These are phyloP conservation scores for Anseranas semipalmata DNA, from an alignment of 2,113 vertebrate species.

Conservation along the genomic window DNA sequence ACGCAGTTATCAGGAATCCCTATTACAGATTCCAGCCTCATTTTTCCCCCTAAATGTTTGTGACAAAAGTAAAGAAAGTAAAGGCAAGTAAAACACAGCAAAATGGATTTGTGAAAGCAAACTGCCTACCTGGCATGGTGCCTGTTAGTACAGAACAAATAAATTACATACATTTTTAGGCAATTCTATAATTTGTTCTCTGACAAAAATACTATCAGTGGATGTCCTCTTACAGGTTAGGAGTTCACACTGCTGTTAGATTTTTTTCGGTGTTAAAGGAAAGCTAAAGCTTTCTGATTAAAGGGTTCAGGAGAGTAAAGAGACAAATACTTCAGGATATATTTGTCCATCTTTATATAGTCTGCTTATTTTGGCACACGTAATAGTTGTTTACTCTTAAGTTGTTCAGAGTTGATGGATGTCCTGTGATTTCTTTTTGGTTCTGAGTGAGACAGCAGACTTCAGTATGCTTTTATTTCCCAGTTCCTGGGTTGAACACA, in stretches of 20 bases:
- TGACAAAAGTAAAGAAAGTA: constrained; percentile 54
- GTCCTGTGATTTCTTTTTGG: constrained; percentile 58
- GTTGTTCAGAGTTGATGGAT: not conserved
- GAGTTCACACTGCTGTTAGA: constrained; percentile 45
- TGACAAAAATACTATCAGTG: not conserved
- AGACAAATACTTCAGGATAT: not conserved
- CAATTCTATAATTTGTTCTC: constrained; percentile 8
- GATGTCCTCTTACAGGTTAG: constrained; percentile 33
- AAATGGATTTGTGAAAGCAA: constrained; percentile 33
- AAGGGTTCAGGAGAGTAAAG: constrained; percentile 13
- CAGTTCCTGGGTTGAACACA: not conserved
- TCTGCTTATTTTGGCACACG: constrained; percentile 10
- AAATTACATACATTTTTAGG: constrained; percentile 16
- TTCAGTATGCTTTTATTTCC: constrained; percentile 45
- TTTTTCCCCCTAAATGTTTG: constrained; percentile 9
- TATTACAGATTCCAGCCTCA: constrained; percentile 19
- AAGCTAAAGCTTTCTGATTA: constrained; percentile 36
- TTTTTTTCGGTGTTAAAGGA: constrained; percentile 32
- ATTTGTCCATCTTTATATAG: constrained; percentile 1
- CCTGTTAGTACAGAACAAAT: constrained; percentile 19
- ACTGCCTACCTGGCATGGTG: not conserved
- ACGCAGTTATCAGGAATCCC: constrained; percentile 36
- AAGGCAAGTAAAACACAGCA: constrained; percentile 51
- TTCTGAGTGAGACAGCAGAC: not conserved
- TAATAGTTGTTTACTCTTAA: constrained; percentile 24